Evolutionary conservation across 2,797 vertebrate species (phyloP), one percentile per base, ranked within the genome.

Genomic region (Enteromius anoplus): DNA sequence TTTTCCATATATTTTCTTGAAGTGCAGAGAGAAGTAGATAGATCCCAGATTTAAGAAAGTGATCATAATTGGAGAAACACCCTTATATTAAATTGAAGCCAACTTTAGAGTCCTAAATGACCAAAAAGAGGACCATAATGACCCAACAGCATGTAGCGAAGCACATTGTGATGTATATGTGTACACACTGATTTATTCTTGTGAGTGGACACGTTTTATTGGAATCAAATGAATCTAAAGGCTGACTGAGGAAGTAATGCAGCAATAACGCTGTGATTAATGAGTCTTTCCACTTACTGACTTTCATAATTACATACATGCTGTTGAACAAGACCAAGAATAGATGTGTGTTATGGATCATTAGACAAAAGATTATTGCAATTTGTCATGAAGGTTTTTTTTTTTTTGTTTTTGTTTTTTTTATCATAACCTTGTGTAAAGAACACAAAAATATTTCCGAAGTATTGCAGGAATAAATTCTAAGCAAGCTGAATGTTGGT

Each of bases 261-360:
- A 58, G 34, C 34, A 75, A 58, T 76, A 81, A 58, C n/a, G 15
- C 40, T 62, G 55, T 47, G 37, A 72, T 81, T 62, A 17, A 68
- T 72, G 78, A 55, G 29, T 51, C 29, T 58, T 62, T 42, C 51
- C 21, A 34, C 47, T 23, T 45, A 5, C 45, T 47, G 58, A 32
- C 14, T 45, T 34, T 29, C 17, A 42, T 75, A 75, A 75, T 75
- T 58, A 75, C n/a, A 75, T n/a, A 42, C 71, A 26, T 60, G 53
- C 12, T 75, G 53, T 58, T 11, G 53, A 60, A 75, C 51, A 58
- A 75, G 53, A 75, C 73, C 34, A 14, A 26, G 14, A 75, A 60
- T 60, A 60, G 53, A 75, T 3, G 8, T n/a, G 29, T 42, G 53
- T 26, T 60, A 60, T 42, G 37, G 73, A 76, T 60, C 53, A 17